Percentiles rank a stretch among this genome's conserved stretches.
Conservation (phyloP, 2,888 invertebrate species). For the Apamea crenata region DNA sequence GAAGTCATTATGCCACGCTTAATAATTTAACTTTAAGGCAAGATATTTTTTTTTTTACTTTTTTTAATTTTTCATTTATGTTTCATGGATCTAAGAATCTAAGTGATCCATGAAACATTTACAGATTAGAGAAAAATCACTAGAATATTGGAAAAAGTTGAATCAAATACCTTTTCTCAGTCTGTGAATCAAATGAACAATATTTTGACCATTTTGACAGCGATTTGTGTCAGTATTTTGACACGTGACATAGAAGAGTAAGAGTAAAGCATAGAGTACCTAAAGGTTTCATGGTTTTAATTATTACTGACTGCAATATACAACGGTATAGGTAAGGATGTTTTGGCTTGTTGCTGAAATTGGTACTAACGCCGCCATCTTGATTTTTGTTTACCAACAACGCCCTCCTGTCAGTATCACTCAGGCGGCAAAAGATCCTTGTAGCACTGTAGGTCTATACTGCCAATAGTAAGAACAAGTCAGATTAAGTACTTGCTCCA, state of each 20-base stretch:
- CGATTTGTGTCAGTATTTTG: not conserved
- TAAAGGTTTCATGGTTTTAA: constrained; percentile 4
- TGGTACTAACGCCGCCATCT: not conserved
- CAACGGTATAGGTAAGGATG: too few relatives aligned
- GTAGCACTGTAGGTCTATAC: too few relatives aligned
- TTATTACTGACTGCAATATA: too few relatives aligned
- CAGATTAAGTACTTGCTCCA: too few relatives aligned
- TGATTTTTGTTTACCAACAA: not conserved
- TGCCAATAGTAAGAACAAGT: too few relatives aligned
- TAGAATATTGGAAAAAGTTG: not conserved
- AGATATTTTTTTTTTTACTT: too few relatives aligned
- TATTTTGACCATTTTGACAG: constrained; percentile 24
- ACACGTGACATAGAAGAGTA: not conserved
- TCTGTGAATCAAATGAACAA: not conserved
- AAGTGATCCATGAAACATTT: constrained; percentile 5
- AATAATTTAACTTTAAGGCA: constrained; percentile 5
- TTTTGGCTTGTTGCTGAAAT: not conserved
- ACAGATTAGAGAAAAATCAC: not conserved
- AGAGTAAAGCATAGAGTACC: not conserved
- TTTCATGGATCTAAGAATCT: constrained; percentile 1
- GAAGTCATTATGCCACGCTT: constrained; percentile 8
- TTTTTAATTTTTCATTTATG: constrained; percentile 1
- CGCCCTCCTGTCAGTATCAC: too few relatives aligned
- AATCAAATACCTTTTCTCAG: too few relatives aligned
- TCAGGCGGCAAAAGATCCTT: too few relatives aligned